Base-by-base conservation (phyloP, 2,888 invertebrate species). In the Xylota sylvarum region DNA sequence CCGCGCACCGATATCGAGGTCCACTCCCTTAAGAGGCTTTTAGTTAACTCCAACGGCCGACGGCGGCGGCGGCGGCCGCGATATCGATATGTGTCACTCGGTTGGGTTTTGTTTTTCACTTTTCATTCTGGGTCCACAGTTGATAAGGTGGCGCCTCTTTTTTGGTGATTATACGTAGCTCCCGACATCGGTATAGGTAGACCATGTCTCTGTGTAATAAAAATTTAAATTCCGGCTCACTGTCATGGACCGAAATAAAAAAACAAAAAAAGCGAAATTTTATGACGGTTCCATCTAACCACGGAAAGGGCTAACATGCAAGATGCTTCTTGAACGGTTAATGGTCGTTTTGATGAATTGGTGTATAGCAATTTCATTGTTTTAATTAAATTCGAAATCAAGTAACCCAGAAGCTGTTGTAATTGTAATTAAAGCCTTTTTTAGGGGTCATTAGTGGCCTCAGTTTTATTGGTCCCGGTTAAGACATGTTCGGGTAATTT, bases 101-200 rank as follows among this genome's bases (percentile, higher is more conserved):
- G 69, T 50, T 87, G 50, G 58, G 72, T 78, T 76, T 82, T 7
- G 32, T 77, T 78, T 64, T 78, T 77, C 78, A 65, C 73, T 78
- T 83, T 87, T 86, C 67, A 73, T 79, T 73, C 50, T 58, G 46
- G 50, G 60, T 73, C 32, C 78, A 67, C 14, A 60, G 70, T 52
- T 86, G 88, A 88, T 86, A 88, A 86, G 79, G 79, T 88, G 88
- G 88, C 88, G 88, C 88, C 88, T 82, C 58, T 79, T 69, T n/a
- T 65, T 78, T 35, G 67, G 69, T 73, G 67, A 86, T 77, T 72
- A 32, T 65, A 9, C 19, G 12, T 50, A 32, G 76, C 72, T 67
- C 55, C 60, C 60, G 65, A 72, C 72, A 72, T 73, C 50, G 27
- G 10, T 43, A 19, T 9, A 1, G 19, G 19, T 2, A 14, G 32